Evolutionary conservation across 2,888 invertebrate genomes (phyloP).

Genomic region (Diabrotica balteata): DNA sequence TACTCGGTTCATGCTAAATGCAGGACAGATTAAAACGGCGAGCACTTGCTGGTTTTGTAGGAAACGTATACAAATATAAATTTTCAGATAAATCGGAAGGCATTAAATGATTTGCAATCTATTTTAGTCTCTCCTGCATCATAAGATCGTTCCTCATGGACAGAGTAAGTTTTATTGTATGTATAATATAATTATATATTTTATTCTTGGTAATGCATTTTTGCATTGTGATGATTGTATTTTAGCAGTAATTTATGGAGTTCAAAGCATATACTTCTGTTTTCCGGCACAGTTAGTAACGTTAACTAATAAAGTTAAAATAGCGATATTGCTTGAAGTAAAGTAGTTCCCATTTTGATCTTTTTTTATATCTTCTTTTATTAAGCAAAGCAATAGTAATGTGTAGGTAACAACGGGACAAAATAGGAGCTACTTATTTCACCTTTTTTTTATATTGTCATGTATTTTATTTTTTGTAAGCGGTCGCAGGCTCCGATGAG

Average conservation of each 20-base stretch:
- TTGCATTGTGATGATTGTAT: slow-evolving; percentile 72
- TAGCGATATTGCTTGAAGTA: background rate
- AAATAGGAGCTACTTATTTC: slow-evolving; percentile 18
- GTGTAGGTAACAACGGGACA: slow-evolving; percentile 11
- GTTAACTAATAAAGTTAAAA: slow-evolving; percentile 12
- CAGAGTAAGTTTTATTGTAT: slow-evolving; percentile 58
- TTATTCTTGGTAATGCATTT: slow-evolving; percentile 81
- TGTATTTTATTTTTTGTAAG: slow-evolving; percentile 17
- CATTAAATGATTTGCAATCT: slow-evolving; percentile 12
- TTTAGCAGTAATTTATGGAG: slow-evolving; percentile 63
- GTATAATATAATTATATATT: slow-evolving; percentile 73
- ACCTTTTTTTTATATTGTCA: background rate
- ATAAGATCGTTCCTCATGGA: slow-evolving; percentile 53
- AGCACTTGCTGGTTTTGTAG: background rate
- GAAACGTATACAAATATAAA: slow-evolving; percentile 10
- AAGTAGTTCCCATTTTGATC: slow-evolving; percentile 8
- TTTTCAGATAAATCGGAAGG: slow-evolving; percentile 19
- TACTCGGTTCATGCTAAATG: slow-evolving; percentile 54
- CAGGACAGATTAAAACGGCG: slow-evolving; percentile 16
- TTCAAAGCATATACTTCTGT: slow-evolving; percentile 59
- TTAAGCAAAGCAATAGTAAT: slow-evolving; percentile 8
- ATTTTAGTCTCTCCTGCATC: slow-evolving; percentile 28
- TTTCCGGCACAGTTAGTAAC: slow-evolving; percentile 45
- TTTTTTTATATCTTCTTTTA: slow-evolving; percentile 6
- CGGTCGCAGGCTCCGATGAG: slow-evolving; percentile 48